Percentiles rank a stretch among this genome's conserved stretches.
These are phyloP conservation scores for Physocephala rufipes DNA, from an alignment of 2,888 invertebrate genomes.

Conservation along the genomic window DNA sequence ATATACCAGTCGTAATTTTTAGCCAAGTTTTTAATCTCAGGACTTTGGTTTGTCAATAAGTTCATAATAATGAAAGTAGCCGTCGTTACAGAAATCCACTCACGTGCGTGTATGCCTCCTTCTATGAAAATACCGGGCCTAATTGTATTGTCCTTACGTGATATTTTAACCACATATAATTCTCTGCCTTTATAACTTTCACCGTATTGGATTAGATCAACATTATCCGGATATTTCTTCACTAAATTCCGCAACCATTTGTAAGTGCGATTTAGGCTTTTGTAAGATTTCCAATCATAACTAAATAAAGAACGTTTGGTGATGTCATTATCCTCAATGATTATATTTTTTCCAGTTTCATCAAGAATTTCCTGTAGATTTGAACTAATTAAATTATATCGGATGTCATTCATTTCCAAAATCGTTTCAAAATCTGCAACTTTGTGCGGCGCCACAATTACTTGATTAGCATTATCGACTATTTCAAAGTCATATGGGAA, in stretches of 20 bases:
- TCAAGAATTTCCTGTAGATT: slow-evolving; percentile 53
- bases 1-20: slow-evolving; percentile 77
- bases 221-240: not conserved
- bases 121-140: slow-evolving; percentile 72
- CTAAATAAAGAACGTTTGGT: not conserved
- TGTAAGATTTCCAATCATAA: slow-evolving; percentile 6
- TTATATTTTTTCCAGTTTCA: not conserved
- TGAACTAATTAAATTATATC: slow-evolving; percentile 65
- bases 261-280: not conserved
- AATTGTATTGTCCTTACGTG: slow-evolving; percentile 70
- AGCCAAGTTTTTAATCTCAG: slow-evolving; percentile 68
- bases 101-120: slow-evolving; percentile 76
- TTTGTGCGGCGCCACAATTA: slow-evolving; percentile 65
- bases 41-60: slow-evolving; percentile 68
- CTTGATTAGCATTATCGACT: slow-evolving; percentile 66
- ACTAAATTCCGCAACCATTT: not conserved
- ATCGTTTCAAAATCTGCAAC: slow-evolving; percentile 55
- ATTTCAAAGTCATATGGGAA: slow-evolving; percentile 67
- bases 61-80: slow-evolving; percentile 72
- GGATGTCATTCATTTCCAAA: slow-evolving; percentile 61
- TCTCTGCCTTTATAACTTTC: not conserved
- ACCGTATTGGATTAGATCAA: not conserved
- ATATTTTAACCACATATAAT: slow-evolving; percentile 65
- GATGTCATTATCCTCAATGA: too few relatives aligned
- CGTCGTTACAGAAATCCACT: slow-evolving; percentile 78